Evolutionary conservation across 2,113 vertebrate genomes (phyloP), one percentile per base, ranked within the genome.

Genomic region (Tupaia tana): DNA sequence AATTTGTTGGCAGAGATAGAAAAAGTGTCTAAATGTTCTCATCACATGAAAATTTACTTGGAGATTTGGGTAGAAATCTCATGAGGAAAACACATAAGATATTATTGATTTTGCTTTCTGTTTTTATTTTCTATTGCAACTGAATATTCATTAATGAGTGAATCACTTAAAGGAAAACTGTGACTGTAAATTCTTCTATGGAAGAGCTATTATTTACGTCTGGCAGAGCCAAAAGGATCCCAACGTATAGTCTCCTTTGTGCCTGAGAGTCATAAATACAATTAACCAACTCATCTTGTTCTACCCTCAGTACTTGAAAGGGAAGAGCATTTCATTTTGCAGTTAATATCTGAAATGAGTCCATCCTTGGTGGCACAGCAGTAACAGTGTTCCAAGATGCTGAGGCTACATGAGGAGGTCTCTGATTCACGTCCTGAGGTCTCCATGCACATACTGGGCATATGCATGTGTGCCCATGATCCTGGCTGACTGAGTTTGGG

Each of bases 81-180:
- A 79, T 78, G 22, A 74, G n/a, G 14, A 77, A 87, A 82, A 11
- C 4, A 58, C 7, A 59, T 85, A 54, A 9, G 12, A 15, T 64
- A 29, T 85, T 89, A 82, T 52, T 86, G 91, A 66, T 25, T 87
- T 71, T 66, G 54, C 79, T 91, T 93, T 91, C 58, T 56, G 5
- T 84, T 66, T 81, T 61, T 63, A 54, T 84, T 85, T 81, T 93
- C 80, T 95, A 20, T 24, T 56, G 24, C 10, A 86, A 24, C 15
- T 74, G 56, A 89, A 56, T 82, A 93, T 86, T 84, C 24, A 73
- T 63, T 96, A 79, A 89, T 59, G 31, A 86, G 7, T 22, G 19
- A 24, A 14, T 78, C 52, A 69, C 31, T 64, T 81, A 88, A 90
- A 95, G 78, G 19, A 86, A 94, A 94, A 77, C 11, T 89, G 54